Percentiles rank a stretch among this genome's conserved stretches.
These are phyloP conservation scores for Epirrhoe tristata DNA, from an alignment of 2,888 invertebrate species.

Conservation along the genomic window DNA sequence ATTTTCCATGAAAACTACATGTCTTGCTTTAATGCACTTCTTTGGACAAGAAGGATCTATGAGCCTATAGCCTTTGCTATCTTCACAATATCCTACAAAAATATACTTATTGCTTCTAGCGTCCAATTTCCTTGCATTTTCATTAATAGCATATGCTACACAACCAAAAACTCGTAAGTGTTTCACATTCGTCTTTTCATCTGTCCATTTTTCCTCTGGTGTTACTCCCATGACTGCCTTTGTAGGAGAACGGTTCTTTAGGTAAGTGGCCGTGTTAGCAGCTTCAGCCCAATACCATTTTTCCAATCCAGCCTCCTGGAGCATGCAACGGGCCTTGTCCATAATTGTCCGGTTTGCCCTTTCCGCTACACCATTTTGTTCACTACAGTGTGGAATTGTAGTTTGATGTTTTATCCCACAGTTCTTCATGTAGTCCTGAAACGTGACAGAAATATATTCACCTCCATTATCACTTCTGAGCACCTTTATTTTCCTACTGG, in stretches of 20 bases:
- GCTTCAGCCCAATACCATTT: background rate
- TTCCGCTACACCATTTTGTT: background rate
- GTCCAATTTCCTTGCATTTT: no score
- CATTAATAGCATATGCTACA: no score
- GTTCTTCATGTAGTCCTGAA: no score
- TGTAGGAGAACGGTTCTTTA: background rate
- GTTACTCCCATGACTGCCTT: constrained; percentile 5
- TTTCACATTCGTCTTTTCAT: background rate
- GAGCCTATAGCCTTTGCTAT: background rate
- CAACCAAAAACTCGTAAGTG: background rate
- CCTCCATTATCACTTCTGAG: background rate
- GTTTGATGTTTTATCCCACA: background rate
- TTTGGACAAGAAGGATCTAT: background rate
- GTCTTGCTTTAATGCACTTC: background rate
- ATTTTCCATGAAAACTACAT: background rate
- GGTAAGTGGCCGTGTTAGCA: background rate
- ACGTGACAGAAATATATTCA: no score
- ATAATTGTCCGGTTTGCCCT: background rate
- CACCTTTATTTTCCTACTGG: no score
- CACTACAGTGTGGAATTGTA: background rate
- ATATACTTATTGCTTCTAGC: no score
- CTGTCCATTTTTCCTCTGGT: background rate
- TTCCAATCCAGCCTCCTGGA: background rate
- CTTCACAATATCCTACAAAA: background rate
- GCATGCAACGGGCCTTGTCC: constrained; percentile 19